These are phyloP conservation scores for Aphelenchoides fujianensis DNA, from an alignment of 1,140 invertebrate genomes.

Conservation along the genomic window DNA sequence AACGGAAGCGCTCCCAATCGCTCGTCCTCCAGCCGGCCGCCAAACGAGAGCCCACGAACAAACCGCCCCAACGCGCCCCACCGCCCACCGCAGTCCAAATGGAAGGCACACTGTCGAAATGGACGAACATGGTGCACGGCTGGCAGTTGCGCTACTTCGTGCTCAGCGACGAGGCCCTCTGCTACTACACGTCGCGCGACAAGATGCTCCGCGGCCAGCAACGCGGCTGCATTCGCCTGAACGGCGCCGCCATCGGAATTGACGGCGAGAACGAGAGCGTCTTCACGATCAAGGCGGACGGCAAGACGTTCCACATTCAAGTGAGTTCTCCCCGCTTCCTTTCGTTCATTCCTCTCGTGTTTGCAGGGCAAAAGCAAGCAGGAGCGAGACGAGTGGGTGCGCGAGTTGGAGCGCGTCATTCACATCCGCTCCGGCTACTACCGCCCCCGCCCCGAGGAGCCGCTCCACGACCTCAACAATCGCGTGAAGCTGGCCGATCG, in stretches of 20 bases:
- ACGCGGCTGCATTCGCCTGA: slow-evolving; percentile 79
- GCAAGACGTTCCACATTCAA: slow-evolving; percentile 98
- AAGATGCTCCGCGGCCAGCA: slow-evolving; percentile 95
- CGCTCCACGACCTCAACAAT: slow-evolving; percentile 71
- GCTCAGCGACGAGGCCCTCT: slow-evolving; percentile 69
- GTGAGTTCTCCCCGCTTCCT: slow-evolving; percentile 57
- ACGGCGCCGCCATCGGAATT: slow-evolving; percentile 91
- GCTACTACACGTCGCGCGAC: slow-evolving; percentile 76
- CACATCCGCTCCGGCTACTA: slow-evolving; percentile 50
- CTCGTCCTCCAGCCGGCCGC: no score
- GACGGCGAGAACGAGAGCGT: slow-evolving; percentile 98
- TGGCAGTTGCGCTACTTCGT: slow-evolving; percentile 99
- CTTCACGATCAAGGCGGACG: slow-evolving; percentile 96
- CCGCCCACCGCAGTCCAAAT: slow-evolving; percentile 63
- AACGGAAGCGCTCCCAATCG: no score
- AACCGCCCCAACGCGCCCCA: no score
- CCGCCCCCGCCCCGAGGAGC: slow-evolving; percentile 46
- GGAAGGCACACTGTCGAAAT: slow-evolving; percentile 98
- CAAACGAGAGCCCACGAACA: no score
- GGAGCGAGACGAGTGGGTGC: slow-evolving; percentile 91
- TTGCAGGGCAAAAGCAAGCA: slow-evolving; percentile 78
- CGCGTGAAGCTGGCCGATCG: slow-evolving; percentile 90
- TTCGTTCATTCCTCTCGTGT: not conserved
- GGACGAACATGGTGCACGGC: slow-evolving; percentile 99
- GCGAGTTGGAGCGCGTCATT: slow-evolving; percentile 88